Conservation (phyloP, 1,140 invertebrate species). For the Calephelis virginiensis region DNA sequence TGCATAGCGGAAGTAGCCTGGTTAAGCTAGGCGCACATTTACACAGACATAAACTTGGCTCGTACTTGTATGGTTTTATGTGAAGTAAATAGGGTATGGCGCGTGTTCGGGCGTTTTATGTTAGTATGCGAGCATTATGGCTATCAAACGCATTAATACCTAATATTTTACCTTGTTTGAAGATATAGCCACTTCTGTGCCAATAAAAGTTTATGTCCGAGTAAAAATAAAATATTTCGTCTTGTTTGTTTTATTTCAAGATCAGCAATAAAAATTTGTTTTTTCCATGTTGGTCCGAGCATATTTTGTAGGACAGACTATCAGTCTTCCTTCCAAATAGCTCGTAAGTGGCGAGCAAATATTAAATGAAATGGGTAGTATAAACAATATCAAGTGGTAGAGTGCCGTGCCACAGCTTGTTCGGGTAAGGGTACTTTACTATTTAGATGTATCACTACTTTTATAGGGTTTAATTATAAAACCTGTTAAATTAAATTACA, state of each 20-base stretch:
- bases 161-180: conserved; percentile 1
- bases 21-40: conserved; percentile 38
- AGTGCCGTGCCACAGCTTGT: too few relatives aligned
- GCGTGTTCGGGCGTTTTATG: conserved; percentile 18
- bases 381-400: too few relatives aligned
- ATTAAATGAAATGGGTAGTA: too few relatives aligned
- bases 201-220: neutral
- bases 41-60: conserved; percentile 25
- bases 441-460: too few relatives aligned
- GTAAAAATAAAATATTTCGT: conserved; percentile 4
- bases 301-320: too few relatives aligned
- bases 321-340: too few relatives aligned
- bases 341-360: too few relatives aligned
- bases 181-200: conserved; percentile 2
- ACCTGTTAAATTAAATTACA: too few relatives aligned
- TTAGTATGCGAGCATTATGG: conserved; percentile 6
- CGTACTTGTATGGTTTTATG: conserved; percentile 28
- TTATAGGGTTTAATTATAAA: too few relatives aligned
- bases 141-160: neutral
- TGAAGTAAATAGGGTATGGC: conserved; percentile 20
- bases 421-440: too few relatives aligned
- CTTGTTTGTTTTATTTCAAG: neutral
- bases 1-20: conserved; percentile 39
- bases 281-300: too few relatives aligned
- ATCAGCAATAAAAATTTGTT: neutral